Evolutionary conservation across 2,113 vertebrate genomes (phyloP), one percentile per base, ranked within the genome.

Genomic region (Actinemys pallida): DNA sequence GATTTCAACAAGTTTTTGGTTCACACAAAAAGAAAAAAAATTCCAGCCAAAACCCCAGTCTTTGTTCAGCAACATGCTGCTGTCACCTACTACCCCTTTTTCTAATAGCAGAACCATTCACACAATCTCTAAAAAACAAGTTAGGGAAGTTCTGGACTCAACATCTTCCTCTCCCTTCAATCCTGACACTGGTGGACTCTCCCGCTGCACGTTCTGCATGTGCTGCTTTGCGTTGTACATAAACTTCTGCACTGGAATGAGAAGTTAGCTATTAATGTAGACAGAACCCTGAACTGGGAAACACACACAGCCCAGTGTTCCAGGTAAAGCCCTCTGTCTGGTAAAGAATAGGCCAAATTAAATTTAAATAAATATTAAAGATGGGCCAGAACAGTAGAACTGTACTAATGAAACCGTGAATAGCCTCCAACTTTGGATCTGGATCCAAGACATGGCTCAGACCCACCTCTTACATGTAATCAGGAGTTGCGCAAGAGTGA

Each of bases 251-350:
- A 53, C 50, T 45, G 20, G 78, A 53, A 42, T 62, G 47, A 42
- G 31, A 79, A 52, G 25, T 84, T 52, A 53, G 14, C 17, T 45
- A 42, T 27, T 52, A 29, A 80, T 11, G 6, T 50, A 22, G 59
- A 42, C 80, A 53, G 59, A 62, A 81, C 22, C 49, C 54, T 0
- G 1, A 29, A 11, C 6, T 4, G 0, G n/a, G 84, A 82, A 88
- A 0, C 2, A 27, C 42, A 27, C 25, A 47, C 3, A 19, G 4
- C 35, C 35, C n/a, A 10, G 20, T 39, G 35, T 31, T 49, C 56
- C 25, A 14, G 24, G 25, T 45, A 45, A 47, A 76, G 11, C 12
- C 1, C 54, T 82, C 39, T 2, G 22, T 17, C 8, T n/a, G 4
- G 29, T 45, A 52, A 49, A 86, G 31, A 45, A 47, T 3, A 2